Percentiles rank a stretch among this genome's conserved stretches.
These are phyloP conservation scores for Syngnathus rostellatus DNA, from an alignment of 2,797 vertebrate genomes.

Conservation along the genomic window DNA sequence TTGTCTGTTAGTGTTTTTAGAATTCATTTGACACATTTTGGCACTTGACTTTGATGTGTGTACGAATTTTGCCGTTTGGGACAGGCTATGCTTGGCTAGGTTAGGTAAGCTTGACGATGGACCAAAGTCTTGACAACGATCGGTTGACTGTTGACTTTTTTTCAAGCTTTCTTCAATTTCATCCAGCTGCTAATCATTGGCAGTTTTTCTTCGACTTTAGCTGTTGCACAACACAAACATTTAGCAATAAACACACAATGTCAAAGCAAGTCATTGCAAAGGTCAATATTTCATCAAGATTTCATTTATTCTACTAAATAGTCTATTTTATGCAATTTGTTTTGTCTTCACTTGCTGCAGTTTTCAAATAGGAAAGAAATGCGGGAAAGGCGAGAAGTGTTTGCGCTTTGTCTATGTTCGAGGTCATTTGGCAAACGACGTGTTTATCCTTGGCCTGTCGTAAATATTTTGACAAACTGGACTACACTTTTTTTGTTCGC, in stretches of 20 bases:
- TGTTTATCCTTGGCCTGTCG: conserved; percentile 36
- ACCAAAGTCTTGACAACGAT: no score
- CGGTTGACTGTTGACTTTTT: no score
- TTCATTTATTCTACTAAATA: no score
- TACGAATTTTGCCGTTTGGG: background rate
- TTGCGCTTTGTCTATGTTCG: background rate
- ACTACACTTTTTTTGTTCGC: conserved; percentile 16
- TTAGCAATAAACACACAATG: no score
- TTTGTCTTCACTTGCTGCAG: background rate
- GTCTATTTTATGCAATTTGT: background rate
- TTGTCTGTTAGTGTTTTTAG: background rate
- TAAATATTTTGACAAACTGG: conserved; percentile 35
- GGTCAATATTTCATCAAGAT: background rate
- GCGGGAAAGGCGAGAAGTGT: background rate
- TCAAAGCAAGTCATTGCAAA: background rate
- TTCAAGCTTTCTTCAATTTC: no score
- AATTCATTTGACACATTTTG: no score
- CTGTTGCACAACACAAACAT: no score
- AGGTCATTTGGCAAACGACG: conserved; percentile 2
- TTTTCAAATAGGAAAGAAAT: background rate
- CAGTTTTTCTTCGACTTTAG: no score
- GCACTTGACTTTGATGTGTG: no score
- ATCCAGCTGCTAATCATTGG: no score
- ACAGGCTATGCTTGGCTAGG: background rate
- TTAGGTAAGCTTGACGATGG: background rate